Conservation (phyloP, 2,797 vertebrate species). For the Spinibarbus caldwelli region DNA sequence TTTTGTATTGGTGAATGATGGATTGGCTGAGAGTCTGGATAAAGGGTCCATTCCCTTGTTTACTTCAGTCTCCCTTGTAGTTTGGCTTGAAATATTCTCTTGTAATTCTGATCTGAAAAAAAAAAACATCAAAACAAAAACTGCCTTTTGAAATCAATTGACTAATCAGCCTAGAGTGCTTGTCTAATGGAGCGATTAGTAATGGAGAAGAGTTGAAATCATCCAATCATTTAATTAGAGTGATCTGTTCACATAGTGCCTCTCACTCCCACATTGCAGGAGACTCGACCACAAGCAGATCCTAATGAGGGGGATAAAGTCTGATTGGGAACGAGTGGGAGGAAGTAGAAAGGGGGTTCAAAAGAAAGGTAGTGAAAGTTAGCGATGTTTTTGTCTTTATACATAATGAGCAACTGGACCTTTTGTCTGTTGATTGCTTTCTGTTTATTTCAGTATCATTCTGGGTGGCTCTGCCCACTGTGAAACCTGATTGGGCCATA, state of each 20-base stretch:
- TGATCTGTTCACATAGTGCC: background rate
- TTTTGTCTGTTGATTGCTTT: background rate
- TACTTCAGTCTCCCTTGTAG: background rate
- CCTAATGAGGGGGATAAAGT: background rate
- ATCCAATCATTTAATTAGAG: conserved; percentile 34
- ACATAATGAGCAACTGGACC: background rate
- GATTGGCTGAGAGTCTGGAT: background rate
- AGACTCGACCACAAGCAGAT: conserved; percentile 1
- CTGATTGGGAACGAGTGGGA: background rate
- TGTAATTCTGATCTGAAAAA: background rate
- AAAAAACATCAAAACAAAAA: background rate
- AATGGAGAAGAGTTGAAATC: conserved; percentile 25
- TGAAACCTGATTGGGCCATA: background rate
- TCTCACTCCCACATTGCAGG: background rate
- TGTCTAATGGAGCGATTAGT: conserved; percentile 52
- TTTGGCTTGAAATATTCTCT: background rate
- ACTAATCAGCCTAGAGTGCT: conserved; percentile 48
- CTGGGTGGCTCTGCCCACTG: background rate
- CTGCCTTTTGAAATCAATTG: conserved; percentile 24
- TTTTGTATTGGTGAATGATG: background rate
- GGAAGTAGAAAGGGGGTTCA: background rate
- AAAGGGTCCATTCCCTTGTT: background rate
- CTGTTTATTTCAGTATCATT: background rate
- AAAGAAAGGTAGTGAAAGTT: background rate
- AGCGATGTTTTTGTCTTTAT: background rate